Base-by-base conservation (phyloP, 2,113 vertebrate species). In the Coptodon rendalli region DNA sequence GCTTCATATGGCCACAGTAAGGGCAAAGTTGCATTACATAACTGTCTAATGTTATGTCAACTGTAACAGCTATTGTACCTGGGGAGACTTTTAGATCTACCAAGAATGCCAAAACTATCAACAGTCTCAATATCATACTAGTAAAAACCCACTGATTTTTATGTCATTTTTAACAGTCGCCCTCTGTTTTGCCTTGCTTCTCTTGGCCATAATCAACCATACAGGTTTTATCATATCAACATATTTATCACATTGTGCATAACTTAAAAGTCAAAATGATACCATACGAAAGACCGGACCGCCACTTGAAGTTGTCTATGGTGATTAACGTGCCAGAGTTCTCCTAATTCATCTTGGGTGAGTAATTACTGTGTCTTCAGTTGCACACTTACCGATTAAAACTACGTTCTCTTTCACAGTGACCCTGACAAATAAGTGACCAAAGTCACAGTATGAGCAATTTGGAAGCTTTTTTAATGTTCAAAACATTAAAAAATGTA, bases 291-390 rank as follows among this genome's bases (percentile, higher is more conserved):
- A 89, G 59, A 76, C 48, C 59, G 84, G 91, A 79, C 57, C 31
- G 52, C 86, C 40, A 68, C 59, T 68, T 84, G 88, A 81, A 88
- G 83, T 80, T 43, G 89, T 56, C 89, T 27, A 19, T 79, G 80
- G 78, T 91, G 85, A 92, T 90, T 90, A 91, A 59, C 82, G 63
- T 88, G 90, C 89, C 68, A 27, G 53, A 85, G 83, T 78, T 90
- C 52, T 80, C 16, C 85, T 83, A 16, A 14, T 86, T 83, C 61
- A 78, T 87, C 80, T 78, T 52, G 45, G 80, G 40, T 87, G 88
- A 85, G 81, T 89, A 85, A 92, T 94, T 92, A 88, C 57, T 81
- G 34, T 82, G 68, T 63, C 54, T 88, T 66, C 83, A 92, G 89
- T 91, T 85, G 85, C 63, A 85, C 86, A 83, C 80, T 87, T 61